Conservation (phyloP, 2,888 invertebrate genomes). For the Operophtera brumata region DNA sequence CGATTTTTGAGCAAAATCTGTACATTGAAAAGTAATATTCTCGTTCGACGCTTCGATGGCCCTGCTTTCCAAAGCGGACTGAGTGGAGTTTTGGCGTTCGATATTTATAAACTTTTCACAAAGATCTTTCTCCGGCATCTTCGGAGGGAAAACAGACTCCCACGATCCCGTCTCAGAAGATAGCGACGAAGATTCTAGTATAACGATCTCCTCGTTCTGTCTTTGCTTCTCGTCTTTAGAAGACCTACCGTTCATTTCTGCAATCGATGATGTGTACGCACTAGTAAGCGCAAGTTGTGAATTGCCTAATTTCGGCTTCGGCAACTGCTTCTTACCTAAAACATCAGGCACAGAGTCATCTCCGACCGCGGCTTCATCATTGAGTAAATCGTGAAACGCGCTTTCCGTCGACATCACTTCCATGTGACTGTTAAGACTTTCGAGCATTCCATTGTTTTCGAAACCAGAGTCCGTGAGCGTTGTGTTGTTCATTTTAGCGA, state of each 20-base stretch:
- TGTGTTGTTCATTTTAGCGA: slow-evolving; percentile 66
- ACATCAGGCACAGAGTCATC: slow-evolving; percentile 43
- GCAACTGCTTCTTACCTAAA: slow-evolving; percentile 41
- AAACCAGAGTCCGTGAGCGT: slow-evolving; percentile 73
- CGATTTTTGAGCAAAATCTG: slow-evolving; percentile 45
- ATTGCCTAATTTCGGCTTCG: slow-evolving; percentile 34
- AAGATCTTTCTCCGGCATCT: slow-evolving; percentile 60
- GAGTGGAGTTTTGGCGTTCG: slow-evolving; percentile 54
- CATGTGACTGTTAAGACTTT: slow-evolving; percentile 62
- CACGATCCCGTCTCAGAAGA: slow-evolving; percentile 84
- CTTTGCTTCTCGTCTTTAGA: slow-evolving; percentile 82
- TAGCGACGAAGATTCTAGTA: slow-evolving; percentile 82
- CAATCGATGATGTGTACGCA: slow-evolving; percentile 29
- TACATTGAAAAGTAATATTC: slow-evolving; percentile 39
- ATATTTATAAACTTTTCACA: slow-evolving; percentile 67
- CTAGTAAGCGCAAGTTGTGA: slow-evolving; percentile 34
- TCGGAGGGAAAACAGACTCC: slow-evolving; percentile 82
- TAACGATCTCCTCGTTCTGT: slow-evolving; percentile 82
- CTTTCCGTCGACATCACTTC: slow-evolving; percentile 70
- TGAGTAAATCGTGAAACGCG: slow-evolving; percentile 63
- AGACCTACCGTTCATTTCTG: slow-evolving; percentile 49
- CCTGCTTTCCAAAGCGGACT: slow-evolving; percentile 39
- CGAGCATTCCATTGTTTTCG: slow-evolving; percentile 67
- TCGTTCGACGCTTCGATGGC: background rate
- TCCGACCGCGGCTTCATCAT: slow-evolving; percentile 52